Base-by-base conservation (phyloP, 2,113 vertebrate genomes). In the Pitta sordida region DNA sequence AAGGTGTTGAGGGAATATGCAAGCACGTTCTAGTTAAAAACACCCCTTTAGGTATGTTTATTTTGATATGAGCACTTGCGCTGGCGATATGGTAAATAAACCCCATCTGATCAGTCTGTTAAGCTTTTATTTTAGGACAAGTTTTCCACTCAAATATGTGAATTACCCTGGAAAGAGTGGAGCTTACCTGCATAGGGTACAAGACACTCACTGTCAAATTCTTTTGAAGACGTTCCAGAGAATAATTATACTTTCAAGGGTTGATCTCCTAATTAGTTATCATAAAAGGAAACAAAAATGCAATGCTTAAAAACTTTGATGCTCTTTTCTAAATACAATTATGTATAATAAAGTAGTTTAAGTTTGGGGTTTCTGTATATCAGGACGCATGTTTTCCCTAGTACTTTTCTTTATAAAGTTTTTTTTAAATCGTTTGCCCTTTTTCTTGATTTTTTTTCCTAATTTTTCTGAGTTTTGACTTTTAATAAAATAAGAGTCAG, bases 61-160 rank as follows among this genome's bases (percentile, higher is more conserved):
- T 37, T 90, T 36, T 62, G 5, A 13, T 7, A n/a, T 0, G 2
- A 48, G 4, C 10, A 0, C 23, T 56, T 51, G 13, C 4, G 1
- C 2, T 39, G 36, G 22, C 4, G 4, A 5, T 46, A 41, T 7
- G 34, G n/a, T 56, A 71, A 83, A 59, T 71, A 30, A 86, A 80
- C 7, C 20, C 23, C 24, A 13, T 5, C 6, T 22, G 10, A 24
- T 39, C 1, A 15, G 3, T 10, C 15, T 29, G 8, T 34, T 44
- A 4, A 0, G 0, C 24, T 43, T 46, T 21, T 51, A 5, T 30
- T 68, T 62, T 32, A 46, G 36, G 30, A 15, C 15, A 15, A 19
- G 2, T 24, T 75, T 67, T 60, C 10, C 5, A 19, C 26, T 62
- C 24, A n/a, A 18, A 22, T n/a, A 5, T 52, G 30, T 37, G 3